Percentiles rank a stretch among this genome's conserved stretches.
phyloP scores from a whole-genome alignment of 2,888 invertebrate genomes.

The Leptinotarsa peninsularis region DNA sequence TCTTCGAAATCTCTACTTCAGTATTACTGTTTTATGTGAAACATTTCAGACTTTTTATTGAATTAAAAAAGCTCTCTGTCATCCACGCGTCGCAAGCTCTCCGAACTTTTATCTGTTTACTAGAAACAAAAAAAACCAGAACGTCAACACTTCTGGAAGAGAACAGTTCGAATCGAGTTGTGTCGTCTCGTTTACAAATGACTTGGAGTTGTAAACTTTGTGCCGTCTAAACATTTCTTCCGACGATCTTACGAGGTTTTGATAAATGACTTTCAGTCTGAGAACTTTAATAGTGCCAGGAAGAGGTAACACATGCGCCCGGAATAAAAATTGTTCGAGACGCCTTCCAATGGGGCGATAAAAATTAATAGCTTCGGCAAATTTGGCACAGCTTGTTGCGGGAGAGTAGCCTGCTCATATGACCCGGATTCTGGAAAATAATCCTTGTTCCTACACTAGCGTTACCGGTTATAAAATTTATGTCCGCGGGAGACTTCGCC shows the following conservation, averaged over 20 bases:
- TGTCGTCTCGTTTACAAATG: slow-evolving; percentile 42
- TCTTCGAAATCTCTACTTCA: too few relatives aligned
- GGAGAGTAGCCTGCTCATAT: slow-evolving; percentile 2
- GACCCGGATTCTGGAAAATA: slow-evolving; percentile 8
- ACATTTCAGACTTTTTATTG: not conserved
- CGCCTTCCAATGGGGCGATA: slow-evolving; percentile 27
- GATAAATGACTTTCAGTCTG: slow-evolving; percentile 43
- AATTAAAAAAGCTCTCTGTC: not conserved
- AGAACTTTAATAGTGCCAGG: slow-evolving; percentile 43
- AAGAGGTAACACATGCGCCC: slow-evolving; percentile 40
- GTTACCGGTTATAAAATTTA: slow-evolving; percentile 7
- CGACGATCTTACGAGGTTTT: slow-evolving; percentile 36
- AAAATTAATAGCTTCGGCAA: slow-evolving; percentile 45
- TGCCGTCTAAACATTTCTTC: slow-evolving; percentile 31
- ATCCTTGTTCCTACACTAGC: not conserved
- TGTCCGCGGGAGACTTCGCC: not conserved
- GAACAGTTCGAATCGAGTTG: slow-evolving; percentile 31
- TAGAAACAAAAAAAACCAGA: slow-evolving; percentile 27
- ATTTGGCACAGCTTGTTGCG: slow-evolving; percentile 39
- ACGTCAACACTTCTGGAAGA: slow-evolving; percentile 18
- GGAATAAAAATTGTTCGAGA: slow-evolving; percentile 38
- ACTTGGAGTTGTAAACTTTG: slow-evolving; percentile 42
- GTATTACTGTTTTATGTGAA: not conserved
- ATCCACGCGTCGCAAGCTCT: slow-evolving; percentile 13
- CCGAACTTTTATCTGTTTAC: slow-evolving; percentile 37